Evolutionary conservation across 2,888 invertebrate species (phyloP), one percentile per base, ranked within the genome.

Genomic region (Epiblema foenella): DNA sequence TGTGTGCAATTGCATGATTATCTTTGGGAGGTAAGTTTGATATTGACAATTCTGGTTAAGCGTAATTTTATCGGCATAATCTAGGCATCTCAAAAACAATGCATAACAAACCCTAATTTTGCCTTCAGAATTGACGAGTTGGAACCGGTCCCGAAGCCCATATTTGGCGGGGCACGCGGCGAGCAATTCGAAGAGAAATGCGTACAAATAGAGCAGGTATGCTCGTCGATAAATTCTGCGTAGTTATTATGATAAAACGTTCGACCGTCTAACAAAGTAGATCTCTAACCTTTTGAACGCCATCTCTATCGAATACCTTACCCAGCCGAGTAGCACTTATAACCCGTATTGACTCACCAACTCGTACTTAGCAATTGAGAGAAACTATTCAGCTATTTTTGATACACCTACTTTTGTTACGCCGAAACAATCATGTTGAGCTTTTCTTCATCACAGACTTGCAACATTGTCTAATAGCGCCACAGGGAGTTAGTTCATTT

Each of bases 1-100:
- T 89, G 96, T 98, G 18, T 98, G 98, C 83, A 96, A 97, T 79
- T 96, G 97, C 65, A 98, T 98, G 96, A 96, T 97, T 73, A 96
- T 97, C 69, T 98, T 98, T 89, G 97, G 97, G 3, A 95, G 97
- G 89, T 95, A 85, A 79, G 78, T 73, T 42, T 18, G 37, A 52
- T 62, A 64, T 65, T 24, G 17, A 2, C 54, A 52, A 29, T 39
- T 62, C 15, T 37, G 11, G 8, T 29, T 42, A 7, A 42, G 15
- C 15, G 15, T 39, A 39, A 15, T n/a, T 1, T 8, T 39, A 2
- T 39, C 39, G 39, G 12, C 39, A 2, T 39, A 39, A 12, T 8
- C 15, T 12, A 15, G 42, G 42, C 42, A 42, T 42, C n/a, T n/a
- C 29, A 9, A 18, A 56, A 10, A 39, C 10, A 17, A 18, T n/a